These are phyloP conservation scores for Byasa hedistus DNA, from an alignment of 2,888 invertebrate species.

Conservation along the genomic window DNA sequence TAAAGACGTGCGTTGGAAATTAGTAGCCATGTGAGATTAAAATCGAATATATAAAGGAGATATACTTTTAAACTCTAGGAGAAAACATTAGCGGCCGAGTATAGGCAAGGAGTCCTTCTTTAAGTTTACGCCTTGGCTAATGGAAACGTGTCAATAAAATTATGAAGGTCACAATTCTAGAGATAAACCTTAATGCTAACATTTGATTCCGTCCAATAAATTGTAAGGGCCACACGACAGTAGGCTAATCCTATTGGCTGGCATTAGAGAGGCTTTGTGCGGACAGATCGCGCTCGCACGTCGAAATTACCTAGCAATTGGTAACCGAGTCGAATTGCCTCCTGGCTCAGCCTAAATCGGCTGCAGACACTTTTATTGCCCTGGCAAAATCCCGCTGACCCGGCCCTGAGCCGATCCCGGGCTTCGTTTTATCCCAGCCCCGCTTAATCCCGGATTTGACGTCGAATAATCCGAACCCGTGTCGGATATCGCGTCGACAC, in stretches of 20 bases:
- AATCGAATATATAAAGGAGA: too few species aligned
- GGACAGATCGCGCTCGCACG: slow-evolving; percentile 76
- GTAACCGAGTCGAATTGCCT: slow-evolving; percentile 74
- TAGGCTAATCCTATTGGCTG: slow-evolving; percentile 76
- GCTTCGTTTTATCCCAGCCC: slow-evolving; percentile 71
- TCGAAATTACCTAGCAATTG: slow-evolving; percentile 79
- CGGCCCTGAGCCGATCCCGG: slow-evolving; percentile 67
- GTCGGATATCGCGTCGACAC: slow-evolving; percentile 83
- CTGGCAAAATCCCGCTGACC: slow-evolving; percentile 76
- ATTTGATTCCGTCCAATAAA: slow-evolving; percentile 71
- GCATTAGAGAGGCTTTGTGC: slow-evolving; percentile 77
- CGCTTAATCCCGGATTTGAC: slow-evolving; percentile 80
- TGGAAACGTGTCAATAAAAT: not conserved
- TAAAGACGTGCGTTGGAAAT: not conserved
- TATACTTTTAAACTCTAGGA: too few species aligned
- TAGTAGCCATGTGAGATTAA: not conserved
- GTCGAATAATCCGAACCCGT: slow-evolving; percentile 83
- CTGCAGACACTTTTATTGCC: slow-evolving; percentile 81
- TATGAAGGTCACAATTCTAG: slow-evolving; percentile 13
- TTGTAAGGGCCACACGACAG: slow-evolving; percentile 69
- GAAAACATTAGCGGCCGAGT: too few species aligned
- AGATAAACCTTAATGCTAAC: slow-evolving; percentile 48
- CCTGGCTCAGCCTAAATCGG: slow-evolving; percentile 78
- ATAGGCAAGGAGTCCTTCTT: not conserved
- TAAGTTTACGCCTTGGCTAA: not conserved